These are phyloP conservation scores for Hippocampus zosterae DNA, from an alignment of 2,113 vertebrate species.

Conservation along the genomic window DNA sequence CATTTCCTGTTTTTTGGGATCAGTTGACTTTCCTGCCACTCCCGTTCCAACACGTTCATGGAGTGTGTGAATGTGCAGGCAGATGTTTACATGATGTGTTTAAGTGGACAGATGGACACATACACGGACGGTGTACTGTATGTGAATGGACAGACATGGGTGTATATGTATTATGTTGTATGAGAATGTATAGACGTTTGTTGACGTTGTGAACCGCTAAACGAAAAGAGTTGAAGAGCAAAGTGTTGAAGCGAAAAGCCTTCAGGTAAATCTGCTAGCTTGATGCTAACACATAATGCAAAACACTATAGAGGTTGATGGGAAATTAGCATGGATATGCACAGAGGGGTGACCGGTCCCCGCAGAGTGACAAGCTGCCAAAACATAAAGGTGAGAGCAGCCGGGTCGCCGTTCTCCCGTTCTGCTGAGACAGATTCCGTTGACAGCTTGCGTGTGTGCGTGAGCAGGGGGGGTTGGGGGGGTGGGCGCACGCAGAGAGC, in stretches of 20 bases:
- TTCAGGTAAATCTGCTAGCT: neutral
- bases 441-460: conserved; percentile 2
- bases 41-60: neutral
- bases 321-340: neutral
- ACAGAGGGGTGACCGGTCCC: neutral
- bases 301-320: neutral
- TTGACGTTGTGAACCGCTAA: neutral
- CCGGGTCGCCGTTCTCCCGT: conserved; percentile 6
- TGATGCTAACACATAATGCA: neutral
- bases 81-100: neutral
- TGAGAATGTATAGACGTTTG: neutral
- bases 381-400: conserved; percentile 17
- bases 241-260: too few species aligned
- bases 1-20: neutral
- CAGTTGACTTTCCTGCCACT: neutral
- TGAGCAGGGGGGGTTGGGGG: too few species aligned
- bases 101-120: too few species aligned
- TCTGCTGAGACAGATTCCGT: neutral
- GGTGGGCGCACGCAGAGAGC: conserved; percentile 7
- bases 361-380: neutral
- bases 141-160: neutral
- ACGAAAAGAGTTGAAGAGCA: too few species aligned
- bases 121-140: neutral
- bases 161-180: neutral
- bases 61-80: too few species aligned